Evolutionary conservation across 2,113 vertebrate genomes (phyloP), one percentile per base, ranked within the genome.

Genomic region (Ictalurus furcatus): DNA sequence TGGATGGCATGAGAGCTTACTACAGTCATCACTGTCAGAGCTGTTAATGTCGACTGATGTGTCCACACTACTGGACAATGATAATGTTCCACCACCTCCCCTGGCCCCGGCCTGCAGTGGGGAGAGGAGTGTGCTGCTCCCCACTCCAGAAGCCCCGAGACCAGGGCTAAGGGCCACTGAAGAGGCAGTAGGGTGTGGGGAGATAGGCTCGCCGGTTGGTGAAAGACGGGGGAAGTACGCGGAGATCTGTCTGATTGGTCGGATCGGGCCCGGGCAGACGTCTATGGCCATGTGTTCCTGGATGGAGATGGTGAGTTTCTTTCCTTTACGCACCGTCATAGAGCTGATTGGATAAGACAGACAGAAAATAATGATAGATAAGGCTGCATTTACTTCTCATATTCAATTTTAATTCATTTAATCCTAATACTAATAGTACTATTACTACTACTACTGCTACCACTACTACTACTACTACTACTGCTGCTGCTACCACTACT

Each of bases 221-320:
- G 81, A 84, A 12, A 84, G 58, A 44, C 81, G 58, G 23, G 81
- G 81, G 23, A 84, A 84, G 81, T 84, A 84, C 5, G 81, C 81
- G 2, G 81, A 84, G 34, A 84, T 84, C 81, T 84, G 81, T 84
- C 81, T 84, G 58, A 84, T 84, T 84, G 81, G 81, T 84, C 81
- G 81, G 81, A 84, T 84, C 37, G 81, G 81, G 58, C 81, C 81
- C 34, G 81, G 81, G 81, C 81, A 84, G 81, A 84, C 81, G 81
- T 84, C 81, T 63, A 84, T 84, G 81, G 81, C 81, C 81, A 84
- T 84, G 81, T 84, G 81, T 84, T 84, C 81, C 81, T 84, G 81
- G 34, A 84, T 84, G 81, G 81, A 84, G 81, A 84, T 84, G 81
- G 81, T 84, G 37, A 84, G 81, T 84, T 84, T 84, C 6, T 84